Evolutionary conservation across 2,113 vertebrate species (phyloP).

Genomic region (Onychostoma macrolepis): DNA sequence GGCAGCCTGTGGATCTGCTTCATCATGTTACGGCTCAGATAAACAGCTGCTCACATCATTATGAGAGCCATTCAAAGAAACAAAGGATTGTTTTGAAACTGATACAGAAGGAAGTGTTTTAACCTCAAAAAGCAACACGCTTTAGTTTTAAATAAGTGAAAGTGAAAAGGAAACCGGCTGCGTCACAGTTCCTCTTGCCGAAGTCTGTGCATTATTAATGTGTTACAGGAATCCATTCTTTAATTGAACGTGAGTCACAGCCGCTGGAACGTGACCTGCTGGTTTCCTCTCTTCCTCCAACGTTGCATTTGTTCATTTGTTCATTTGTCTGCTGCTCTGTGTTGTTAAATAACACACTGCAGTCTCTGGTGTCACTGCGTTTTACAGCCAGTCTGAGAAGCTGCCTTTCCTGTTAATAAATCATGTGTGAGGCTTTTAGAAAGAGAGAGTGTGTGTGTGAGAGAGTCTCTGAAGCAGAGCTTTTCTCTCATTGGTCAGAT

Average conservation of each 20-base stretch:
- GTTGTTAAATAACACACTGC: constrained; percentile 40
- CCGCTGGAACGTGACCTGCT: neutral
- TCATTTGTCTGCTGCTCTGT: constrained; percentile 33
- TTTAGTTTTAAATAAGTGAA: constrained; percentile 2
- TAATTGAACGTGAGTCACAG: neutral
- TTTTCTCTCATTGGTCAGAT: neutral
- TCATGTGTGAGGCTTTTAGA: constrained; percentile 31
- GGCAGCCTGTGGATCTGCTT: neutral
- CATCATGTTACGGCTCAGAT: neutral
- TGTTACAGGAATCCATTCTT: constrained; percentile 8
- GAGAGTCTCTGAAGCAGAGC: neutral
- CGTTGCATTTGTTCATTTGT: neutral
- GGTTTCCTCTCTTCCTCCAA: constrained; percentile 12
- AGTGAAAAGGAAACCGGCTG: constrained; percentile 8
- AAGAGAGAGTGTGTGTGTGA: neutral
- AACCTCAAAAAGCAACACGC: neutral
- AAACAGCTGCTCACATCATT: neutral
- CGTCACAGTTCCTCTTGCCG: neutral
- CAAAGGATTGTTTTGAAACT: neutral
- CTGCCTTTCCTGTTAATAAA: constrained; percentile 38
- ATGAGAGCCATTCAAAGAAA: neutral
- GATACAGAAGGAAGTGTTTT: neutral
- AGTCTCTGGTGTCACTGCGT: constrained; percentile 28
- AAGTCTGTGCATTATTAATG: constrained; percentile 21
- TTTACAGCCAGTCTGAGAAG: constrained; percentile 40